Base-by-base conservation (phyloP, 2,113 vertebrate genomes). In the Oryzias celebensis region DNA sequence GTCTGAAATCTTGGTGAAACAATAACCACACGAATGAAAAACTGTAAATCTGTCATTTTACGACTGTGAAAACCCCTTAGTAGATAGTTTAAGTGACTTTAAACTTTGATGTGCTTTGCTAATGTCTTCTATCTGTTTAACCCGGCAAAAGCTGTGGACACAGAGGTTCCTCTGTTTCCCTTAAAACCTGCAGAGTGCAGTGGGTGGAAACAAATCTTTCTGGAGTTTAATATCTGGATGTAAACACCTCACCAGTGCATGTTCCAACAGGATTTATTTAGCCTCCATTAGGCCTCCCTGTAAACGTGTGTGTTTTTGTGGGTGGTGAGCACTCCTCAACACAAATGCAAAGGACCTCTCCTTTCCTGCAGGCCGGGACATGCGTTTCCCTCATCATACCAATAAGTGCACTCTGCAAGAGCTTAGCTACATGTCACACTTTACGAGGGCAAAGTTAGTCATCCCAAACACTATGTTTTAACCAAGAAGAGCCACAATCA, bases 231-330 rank as follows among this genome's bases (percentile, higher is more conserved):
- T 85, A 71, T 71, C 56, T 88, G 71, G 75, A 90, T 91, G 87
- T 90, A 92, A 92, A 92, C 89, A 90, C 62, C 81, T 83, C 78
- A 61, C 44, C 69, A 0, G 71, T 87, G 85, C 91, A 72, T 88
- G 91, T 91, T 77, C 70, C 13, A 49, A 91, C 92, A 92, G 48
- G 92, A 85, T 66, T 64, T 49, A 63, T 75, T 65, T 62, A 68
- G 77, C 74, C 82, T 61, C 71, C 62, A 57, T 81, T 84, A 82
- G 88, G 70, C 55, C 70, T 79, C 50, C 57, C 41, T 49, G 52
- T 24, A 28, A 53, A 55, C 14, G 14, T 28, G 59, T 48, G 6
- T 54, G 57, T 60, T 55, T 55, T 28, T 18, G n/a, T 59, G 61
- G 4, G 69, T 75, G 69, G 80, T 44, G 81, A 71, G 79, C 64